Evolutionary conservation across 2,113 vertebrate genomes (phyloP).

Genomic region (Plestiodon gilberti): DNA sequence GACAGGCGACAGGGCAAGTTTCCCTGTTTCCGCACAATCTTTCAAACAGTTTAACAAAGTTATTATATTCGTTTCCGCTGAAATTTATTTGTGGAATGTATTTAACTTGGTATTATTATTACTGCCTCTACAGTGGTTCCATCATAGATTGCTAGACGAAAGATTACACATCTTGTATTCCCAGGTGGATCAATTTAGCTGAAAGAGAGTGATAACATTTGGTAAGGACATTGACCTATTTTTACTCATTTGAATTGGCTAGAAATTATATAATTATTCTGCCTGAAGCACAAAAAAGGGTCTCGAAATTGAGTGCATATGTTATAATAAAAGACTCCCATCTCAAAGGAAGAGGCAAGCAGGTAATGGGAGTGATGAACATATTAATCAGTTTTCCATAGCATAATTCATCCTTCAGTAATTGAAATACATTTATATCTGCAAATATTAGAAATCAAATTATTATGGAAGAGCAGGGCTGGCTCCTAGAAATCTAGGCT

Average conservation of each 20-base stretch:
- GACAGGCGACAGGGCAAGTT: not conserved
- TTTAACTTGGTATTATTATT: conserved; percentile 6
- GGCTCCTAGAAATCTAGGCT: not conserved
- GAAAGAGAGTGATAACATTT: conserved; percentile 17
- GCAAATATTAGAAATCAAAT: conserved; percentile 57
- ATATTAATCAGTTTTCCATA: conserved; percentile 63
- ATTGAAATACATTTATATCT: conserved; percentile 60
- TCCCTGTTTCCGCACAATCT: not conserved
- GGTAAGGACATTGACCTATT: conserved; percentile 42
- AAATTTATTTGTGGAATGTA: conserved; percentile 23
- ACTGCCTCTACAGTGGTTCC: not conserved
- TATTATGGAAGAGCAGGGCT: conserved; percentile 37
- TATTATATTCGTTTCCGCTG: conserved; percentile 3
- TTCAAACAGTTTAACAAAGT: not conserved
- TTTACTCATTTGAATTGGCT: conserved; percentile 59
- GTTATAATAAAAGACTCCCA: conserved; percentile 55
- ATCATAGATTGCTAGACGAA: conserved; percentile 11
- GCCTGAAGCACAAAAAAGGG: conserved; percentile 51
- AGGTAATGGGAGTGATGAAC: conserved; percentile 45
- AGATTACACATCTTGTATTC: conserved; percentile 12
- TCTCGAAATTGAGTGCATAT: conserved; percentile 23
- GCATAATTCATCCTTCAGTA: conserved; percentile 52
- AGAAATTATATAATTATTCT: conserved; percentile 50
- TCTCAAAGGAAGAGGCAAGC: conserved; percentile 44
- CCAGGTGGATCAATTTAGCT: conserved; percentile 7